These are phyloP conservation scores for Hydraecia micacea DNA, from an alignment of 2,888 invertebrate species.

Conservation along the genomic window DNA sequence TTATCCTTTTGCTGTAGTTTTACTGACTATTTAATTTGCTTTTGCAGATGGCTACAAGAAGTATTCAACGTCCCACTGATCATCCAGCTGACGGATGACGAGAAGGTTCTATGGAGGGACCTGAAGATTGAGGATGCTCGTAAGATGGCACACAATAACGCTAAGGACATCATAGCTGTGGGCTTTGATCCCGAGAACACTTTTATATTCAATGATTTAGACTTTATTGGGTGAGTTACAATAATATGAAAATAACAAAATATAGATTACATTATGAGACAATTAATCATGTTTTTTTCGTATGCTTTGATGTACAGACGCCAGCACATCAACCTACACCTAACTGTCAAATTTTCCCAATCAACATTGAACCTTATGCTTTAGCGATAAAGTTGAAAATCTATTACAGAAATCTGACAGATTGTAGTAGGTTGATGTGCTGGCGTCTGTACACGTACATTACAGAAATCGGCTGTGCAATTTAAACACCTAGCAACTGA, in stretches of 20 bases:
- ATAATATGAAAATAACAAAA: not conserved
- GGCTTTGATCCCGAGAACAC: constrained; percentile 98
- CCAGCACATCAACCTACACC: too few species aligned
- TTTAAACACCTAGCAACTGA: too few species aligned
- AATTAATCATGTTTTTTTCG: not conserved
- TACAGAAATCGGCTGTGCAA: too few species aligned
- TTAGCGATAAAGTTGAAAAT: too few species aligned
- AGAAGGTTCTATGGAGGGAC: constrained; percentile 99
- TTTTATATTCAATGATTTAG: constrained; percentile 98
- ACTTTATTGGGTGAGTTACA: constrained; percentile 96
- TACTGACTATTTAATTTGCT: not conserved
- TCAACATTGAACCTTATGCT: too few species aligned
- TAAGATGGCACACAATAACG: constrained; percentile 96
- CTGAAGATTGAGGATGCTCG: constrained; percentile 96
- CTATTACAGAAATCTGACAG: too few species aligned
- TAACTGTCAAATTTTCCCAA: too few species aligned
- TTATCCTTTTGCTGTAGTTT: not conserved
- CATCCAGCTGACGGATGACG: constrained; percentile 99
- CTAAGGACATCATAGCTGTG: constrained; percentile 99
- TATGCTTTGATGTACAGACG: too few species aligned
- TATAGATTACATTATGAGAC: not conserved
- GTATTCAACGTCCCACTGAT: constrained; percentile 98
- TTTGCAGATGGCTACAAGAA: constrained; percentile 97
- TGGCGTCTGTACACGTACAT: too few species aligned
- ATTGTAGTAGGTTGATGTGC: too few species aligned